A percentile compares a stretch with the other conserved stretches of the same genome.
Conservation (phyloP, 2,113 vertebrate species). For the Bostrychus sinensis region DNA sequence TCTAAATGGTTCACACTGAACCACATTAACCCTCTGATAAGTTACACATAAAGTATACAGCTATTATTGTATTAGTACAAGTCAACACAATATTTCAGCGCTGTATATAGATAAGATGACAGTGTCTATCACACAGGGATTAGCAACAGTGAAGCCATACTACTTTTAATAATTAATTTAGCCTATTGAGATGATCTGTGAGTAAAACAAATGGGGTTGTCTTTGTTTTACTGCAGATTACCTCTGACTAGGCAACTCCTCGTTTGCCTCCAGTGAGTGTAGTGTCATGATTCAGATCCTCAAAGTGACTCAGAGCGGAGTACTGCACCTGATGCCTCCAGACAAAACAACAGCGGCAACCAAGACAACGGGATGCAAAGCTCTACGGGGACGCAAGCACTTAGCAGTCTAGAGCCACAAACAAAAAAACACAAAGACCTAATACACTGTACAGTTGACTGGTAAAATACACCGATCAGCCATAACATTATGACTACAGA, state of each 20-base stretch:
- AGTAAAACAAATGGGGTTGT: conserved; percentile 28
- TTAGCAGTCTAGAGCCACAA: not conserved
- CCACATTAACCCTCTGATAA: conserved; percentile 12
- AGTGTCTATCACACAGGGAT: too few relatives aligned
- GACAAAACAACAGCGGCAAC: conserved; percentile 10
- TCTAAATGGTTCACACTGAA: conserved; percentile 13
- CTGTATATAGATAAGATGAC: too few relatives aligned
- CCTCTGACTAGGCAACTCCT: conserved; percentile 39
- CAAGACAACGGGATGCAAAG: conserved; percentile 7
- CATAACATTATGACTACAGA: too few relatives aligned
- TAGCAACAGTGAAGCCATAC: not conserved
- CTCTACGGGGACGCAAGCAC: not conserved
- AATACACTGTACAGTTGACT: not conserved
- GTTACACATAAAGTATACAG: not conserved
- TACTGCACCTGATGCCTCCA: conserved; percentile 54
- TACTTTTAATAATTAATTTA: conserved; percentile 32
- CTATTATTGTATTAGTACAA: not conserved
- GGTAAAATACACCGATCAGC: not conserved
- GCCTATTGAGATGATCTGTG: conserved; percentile 30
- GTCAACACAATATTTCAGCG: not conserved
- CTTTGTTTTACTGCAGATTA: conserved; percentile 39
- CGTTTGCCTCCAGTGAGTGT: conserved; percentile 28
- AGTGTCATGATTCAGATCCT: conserved; percentile 43
- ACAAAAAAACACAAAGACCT: not conserved
- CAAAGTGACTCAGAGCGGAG: conserved; percentile 34